Evolutionary conservation across 2,888 invertebrate genomes (phyloP).

Genomic region (Thecophora atra): DNA sequence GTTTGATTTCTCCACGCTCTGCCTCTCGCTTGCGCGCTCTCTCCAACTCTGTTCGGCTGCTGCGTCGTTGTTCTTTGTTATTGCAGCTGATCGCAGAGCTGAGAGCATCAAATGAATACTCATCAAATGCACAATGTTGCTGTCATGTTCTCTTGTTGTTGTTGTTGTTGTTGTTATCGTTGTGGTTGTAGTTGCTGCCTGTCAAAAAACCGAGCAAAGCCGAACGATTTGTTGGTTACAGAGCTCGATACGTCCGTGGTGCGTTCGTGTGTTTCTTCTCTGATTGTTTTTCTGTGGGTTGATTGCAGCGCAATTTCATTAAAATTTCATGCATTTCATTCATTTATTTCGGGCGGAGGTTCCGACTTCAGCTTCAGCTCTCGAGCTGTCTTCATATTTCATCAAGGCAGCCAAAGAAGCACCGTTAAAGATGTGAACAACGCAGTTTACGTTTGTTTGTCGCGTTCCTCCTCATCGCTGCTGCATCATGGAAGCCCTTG

Average conservation of each 20-base stretch:
- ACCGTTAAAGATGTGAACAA: too few relatives aligned
- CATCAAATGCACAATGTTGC: conserved; percentile 33
- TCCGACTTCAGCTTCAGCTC: conserved; percentile 4
- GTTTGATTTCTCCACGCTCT: not conserved
- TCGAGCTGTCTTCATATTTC: not conserved
- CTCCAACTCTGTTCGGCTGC: not conserved
- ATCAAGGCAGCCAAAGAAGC: not conserved
- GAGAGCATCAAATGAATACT: conserved; percentile 18
- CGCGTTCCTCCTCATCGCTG: too few relatives aligned
- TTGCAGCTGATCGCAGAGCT: conserved; percentile 18
- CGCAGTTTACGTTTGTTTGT: too few relatives aligned
- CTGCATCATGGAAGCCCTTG: too few relatives aligned
- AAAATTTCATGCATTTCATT: conserved; percentile 12
- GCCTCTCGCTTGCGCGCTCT: not conserved
- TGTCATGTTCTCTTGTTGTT: conserved; percentile 7
- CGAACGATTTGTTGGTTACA: conserved; percentile 30
- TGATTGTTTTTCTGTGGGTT: conserved; percentile 4
- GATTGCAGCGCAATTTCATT: conserved; percentile 19
- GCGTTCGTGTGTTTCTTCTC: conserved; percentile 6
- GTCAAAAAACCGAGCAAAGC: not conserved
- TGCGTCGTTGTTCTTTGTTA: not conserved
- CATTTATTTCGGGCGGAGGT: not conserved
- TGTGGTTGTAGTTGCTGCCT: conserved; percentile 4
- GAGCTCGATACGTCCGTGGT: conserved; percentile 12
- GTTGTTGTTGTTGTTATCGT: conserved; percentile 8